These are phyloP conservation scores for Platichthys stellatus DNA, from an alignment of 2,113 vertebrate species.

Conservation along the genomic window DNA sequence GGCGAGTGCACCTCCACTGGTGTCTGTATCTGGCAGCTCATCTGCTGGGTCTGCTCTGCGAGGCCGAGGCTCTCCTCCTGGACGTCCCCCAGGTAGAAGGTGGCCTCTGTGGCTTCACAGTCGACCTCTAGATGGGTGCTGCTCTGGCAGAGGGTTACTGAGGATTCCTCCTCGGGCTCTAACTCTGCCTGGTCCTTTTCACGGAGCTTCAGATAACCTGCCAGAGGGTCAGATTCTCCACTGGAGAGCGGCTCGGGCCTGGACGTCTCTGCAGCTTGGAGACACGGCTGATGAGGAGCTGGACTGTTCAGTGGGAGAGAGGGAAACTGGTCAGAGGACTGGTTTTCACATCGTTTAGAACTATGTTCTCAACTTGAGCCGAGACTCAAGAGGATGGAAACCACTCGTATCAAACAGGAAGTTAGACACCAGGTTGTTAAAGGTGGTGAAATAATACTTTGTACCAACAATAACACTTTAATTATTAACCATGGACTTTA, in stretches of 20 bases:
- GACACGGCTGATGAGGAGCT: slow-evolving; percentile 68
- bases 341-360: neutral
- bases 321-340: neutral
- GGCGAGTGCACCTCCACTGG: slow-evolving; percentile 67
- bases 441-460: too few species aligned
- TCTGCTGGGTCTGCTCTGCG: neutral
- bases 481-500: too few species aligned
- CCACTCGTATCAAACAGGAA: too few species aligned
- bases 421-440: too few species aligned
- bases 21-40: slow-evolving; percentile 51
- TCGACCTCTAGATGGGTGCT: slow-evolving; percentile 44
- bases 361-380: too few species aligned
- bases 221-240: slow-evolving; percentile 16
- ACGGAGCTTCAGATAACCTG: slow-evolving; percentile 3
- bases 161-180: slow-evolving; percentile 7
- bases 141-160: slow-evolving; percentile 35
- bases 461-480: too few species aligned
- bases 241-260: neutral
- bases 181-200: slow-evolving; percentile 8
- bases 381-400: too few species aligned
- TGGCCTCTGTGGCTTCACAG: neutral
- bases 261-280: slow-evolving; percentile 19
- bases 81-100: slow-evolving; percentile 57
- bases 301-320: slow-evolving; percentile 61
- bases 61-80: slow-evolving; percentile 1